Evolutionary conservation across 2,797 vertebrate species (phyloP), one percentile per base, ranked within the genome.

Genomic region (Sus cebifrons): DNA sequence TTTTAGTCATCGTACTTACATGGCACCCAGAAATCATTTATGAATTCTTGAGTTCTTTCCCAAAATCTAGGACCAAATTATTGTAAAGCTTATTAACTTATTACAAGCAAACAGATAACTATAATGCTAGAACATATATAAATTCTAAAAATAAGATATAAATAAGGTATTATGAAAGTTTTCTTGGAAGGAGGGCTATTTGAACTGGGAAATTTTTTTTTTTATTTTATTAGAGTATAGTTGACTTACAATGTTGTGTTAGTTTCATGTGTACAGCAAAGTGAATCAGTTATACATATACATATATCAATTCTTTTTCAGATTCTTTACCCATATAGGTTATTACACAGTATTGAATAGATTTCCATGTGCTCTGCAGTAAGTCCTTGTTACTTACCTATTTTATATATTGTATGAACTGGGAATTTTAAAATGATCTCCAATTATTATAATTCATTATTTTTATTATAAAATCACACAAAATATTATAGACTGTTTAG

Each of bases 11-110:
- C 78, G 14, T 25, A 13, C 23, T 78, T 91, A 56, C n/a, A 70
- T 67, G 49, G 81, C 49, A 96, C 9, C 1, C n/a, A 49, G 16
- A 18, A 44, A 89, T 25, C 9, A 54, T 64, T 94, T 71, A 68
- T n/a, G 84, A 81, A 94, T 3, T 86, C 18, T 44, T n/a, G 1
- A 67, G 21, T 5, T 65, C 5, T 52, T 86, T 92, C 89, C 17
- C 64, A 73, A 97, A 91, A 44, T 74, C 83, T 87, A 67, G 10
- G 21, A 84, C 7, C 20, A 94, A 88, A 85, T 94, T 89, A 82
- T 25, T 86, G 32, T 3, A 81, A 2, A 86, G 18, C 16, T 86
- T 74, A 62, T 29, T 82, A 84, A 54, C 29, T 84, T 96, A 85
- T 1, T 73, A 52, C 21, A 75, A 81, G 4, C 82, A 78, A 54